These are phyloP conservation scores for Antheraea assamensis DNA, from an alignment of 2,888 invertebrate genomes.

Conservation along the genomic window DNA sequence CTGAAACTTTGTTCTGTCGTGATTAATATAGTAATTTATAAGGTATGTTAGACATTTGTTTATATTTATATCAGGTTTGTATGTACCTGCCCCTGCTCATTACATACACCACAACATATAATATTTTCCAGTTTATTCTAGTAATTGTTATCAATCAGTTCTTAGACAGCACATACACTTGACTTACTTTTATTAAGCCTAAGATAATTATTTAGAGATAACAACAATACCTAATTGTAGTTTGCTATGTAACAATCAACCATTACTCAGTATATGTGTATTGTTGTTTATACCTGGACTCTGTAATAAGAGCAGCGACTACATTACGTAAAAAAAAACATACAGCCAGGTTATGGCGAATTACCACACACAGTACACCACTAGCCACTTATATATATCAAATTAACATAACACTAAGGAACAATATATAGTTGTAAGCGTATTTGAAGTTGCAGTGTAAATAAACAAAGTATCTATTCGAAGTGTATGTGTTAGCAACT, in stretches of 20 bases:
- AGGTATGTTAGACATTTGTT: background rate
- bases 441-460: background rate
- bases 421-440: background rate
- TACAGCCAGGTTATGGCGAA: background rate
- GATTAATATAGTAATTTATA: background rate
- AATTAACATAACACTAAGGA: background rate
- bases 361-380: background rate
- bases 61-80: background rate
- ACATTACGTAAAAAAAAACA: background rate
- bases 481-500: conserved; percentile 31
- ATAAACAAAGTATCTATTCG: background rate
- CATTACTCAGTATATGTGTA: background rate
- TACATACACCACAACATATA: background rate
- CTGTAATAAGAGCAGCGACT: background rate
- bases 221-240: background rate
- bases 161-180: background rate
- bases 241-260: background rate
- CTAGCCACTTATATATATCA: background rate
- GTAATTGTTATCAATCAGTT: background rate
- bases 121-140: background rate
- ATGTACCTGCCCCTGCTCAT: background rate
- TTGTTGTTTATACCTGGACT: background rate
- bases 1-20: background rate
- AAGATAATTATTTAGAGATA: conserved; percentile 11
- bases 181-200: background rate